Evolutionary conservation across 2,888 invertebrate genomes (phyloP).

Genomic region (Cancer borealis): DNA sequence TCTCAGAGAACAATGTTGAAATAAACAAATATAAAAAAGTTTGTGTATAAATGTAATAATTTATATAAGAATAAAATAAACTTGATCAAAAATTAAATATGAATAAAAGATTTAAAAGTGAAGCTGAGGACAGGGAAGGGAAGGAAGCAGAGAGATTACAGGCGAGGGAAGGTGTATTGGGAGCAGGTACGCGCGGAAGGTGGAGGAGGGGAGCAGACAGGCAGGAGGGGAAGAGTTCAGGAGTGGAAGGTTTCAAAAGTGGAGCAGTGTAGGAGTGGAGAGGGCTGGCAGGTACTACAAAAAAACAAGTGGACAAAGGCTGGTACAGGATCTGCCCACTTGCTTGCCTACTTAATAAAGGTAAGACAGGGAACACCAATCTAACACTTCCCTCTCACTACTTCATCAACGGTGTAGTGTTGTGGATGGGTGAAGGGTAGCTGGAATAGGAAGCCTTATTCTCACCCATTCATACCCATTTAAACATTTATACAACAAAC

Average conservation of each 20-base stretch:
- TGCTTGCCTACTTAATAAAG: neutral
- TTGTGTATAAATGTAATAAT: neutral
- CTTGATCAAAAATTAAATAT: slow-evolving; percentile 43
- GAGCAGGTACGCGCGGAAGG: slow-evolving; percentile 11
- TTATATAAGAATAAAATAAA: slow-evolving; percentile 25
- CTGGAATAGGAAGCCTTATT: neutral
- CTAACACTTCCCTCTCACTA: neutral
- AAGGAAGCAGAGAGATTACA: slow-evolving; percentile 39
- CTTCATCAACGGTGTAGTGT: neutral
- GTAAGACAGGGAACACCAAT: neutral
- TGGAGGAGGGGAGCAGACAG: slow-evolving; percentile 28
- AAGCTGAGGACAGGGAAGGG: slow-evolving; percentile 38
- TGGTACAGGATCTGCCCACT: slow-evolving; percentile 15
- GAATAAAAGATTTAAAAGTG: slow-evolving; percentile 41
- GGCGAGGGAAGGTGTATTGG: slow-evolving; percentile 34
- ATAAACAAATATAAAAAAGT: neutral
- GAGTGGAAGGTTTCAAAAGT: slow-evolving; percentile 36
- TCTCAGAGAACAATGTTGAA: neutral
- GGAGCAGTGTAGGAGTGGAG: neutral
- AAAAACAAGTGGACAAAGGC: neutral
- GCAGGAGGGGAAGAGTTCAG: slow-evolving; percentile 28
- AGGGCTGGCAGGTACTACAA: neutral
- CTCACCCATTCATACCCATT: neutral
- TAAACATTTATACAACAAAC: neutral
- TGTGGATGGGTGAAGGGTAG: neutral